Conservation (phyloP, 1,140 invertebrate genomes). For the Bactericera cockerelli region DNA sequence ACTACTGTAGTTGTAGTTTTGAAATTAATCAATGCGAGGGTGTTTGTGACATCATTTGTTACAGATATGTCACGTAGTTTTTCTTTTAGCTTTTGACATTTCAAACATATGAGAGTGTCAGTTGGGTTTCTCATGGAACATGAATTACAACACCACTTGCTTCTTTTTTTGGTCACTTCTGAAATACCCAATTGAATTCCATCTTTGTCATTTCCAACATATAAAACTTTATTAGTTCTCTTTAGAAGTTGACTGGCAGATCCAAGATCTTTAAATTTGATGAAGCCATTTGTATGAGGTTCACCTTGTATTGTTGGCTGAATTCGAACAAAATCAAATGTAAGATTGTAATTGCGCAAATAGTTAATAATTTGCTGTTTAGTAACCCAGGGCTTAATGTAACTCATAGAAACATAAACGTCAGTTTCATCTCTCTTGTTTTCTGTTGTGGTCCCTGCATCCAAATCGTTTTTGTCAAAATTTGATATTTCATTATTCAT, state of each 20-base stretch:
- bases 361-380: neutral
- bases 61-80: neutral
- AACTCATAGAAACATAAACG: neutral
- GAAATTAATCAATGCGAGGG: neutral
- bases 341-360: neutral
- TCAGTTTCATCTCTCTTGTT: neutral
- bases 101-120: neutral
- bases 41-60: neutral
- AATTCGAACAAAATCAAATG: neutral
- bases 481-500: neutral
- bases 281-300: neutral
- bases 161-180: neutral
- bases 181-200: neutral
- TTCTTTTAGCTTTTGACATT: constrained; percentile 5
- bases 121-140: neutral
- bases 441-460: neutral
- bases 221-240: constrained; percentile 3
- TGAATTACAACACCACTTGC: neutral
- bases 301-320: neutral
- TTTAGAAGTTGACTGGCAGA: neutral
- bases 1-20: neutral
- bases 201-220: neutral
- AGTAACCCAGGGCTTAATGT: neutral
- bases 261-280: neutral
- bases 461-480: neutral